phyloP scores from a whole-genome alignment of 37 sponge, comb jelly and placozoan species.

The Halisarca cf. caerulea region DNA sequence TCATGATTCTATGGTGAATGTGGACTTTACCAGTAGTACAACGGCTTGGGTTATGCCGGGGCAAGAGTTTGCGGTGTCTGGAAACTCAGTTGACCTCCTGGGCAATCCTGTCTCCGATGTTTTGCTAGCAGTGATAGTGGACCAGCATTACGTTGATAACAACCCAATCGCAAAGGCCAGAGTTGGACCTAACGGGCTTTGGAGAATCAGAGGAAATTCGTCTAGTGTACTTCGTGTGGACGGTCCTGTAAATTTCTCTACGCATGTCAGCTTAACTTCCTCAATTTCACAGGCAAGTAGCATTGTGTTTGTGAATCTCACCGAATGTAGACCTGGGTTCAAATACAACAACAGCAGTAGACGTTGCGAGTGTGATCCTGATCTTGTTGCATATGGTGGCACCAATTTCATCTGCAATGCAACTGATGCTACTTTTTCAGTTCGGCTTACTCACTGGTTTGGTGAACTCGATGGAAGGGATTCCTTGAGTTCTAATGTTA shows the following conservation, averaged over 20 bases:
- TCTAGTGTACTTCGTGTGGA: neutral
- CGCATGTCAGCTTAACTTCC: neutral
- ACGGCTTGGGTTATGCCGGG: constrained; percentile 7
- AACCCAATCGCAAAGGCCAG: neutral
- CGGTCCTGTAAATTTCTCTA: neutral
- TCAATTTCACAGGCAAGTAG: neutral
- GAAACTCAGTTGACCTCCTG: neutral
- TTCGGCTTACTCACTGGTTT: constrained; percentile 1
- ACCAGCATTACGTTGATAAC: neutral
- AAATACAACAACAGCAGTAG: neutral
- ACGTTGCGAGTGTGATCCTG: neutral
- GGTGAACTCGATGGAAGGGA: neutral
- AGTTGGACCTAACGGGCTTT: neutral
- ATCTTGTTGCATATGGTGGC: neutral
- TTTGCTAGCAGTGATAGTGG: neutral
- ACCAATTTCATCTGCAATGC: neutral
- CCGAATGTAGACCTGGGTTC: neutral
- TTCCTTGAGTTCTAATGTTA: neutral
- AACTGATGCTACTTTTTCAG: neutral
- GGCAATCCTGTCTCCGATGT: neutral
- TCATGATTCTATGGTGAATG: neutral
- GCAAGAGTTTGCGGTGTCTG: neutral
- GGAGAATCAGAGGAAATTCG: neutral
- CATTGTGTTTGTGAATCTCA: neutral
- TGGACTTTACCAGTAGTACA: too few relatives aligned